phyloP scores from a whole-genome alignment of 2,797 vertebrate genomes.

The Calcarius lapponicus region DNA sequence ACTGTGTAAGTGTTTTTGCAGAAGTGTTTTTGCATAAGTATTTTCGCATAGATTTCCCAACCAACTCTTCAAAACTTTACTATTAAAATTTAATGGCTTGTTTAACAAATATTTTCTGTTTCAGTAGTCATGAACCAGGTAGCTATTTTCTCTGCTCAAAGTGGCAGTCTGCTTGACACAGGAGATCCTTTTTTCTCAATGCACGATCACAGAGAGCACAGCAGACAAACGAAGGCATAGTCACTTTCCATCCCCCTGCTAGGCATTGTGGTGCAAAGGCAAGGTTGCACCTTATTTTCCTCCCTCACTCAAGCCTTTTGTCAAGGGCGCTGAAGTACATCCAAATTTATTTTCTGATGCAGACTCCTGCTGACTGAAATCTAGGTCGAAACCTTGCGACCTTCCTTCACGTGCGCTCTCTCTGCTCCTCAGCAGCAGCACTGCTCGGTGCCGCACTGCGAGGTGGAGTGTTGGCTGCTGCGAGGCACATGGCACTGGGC shows the following conservation, averaged over 20 bases:
- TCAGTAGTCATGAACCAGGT: constrained; percentile 9
- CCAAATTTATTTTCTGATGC: constrained; percentile 62
- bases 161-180: constrained; percentile 17
- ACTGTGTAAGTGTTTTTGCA: background rate
- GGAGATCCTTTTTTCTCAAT: background rate
- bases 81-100: constrained; percentile 54
- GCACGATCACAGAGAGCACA: background rate
- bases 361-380: constrained; percentile 58
- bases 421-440: background rate
- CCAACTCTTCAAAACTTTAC: constrained; percentile 47
- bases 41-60: constrained; percentile 33
- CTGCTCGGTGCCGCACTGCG: background rate
- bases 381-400: constrained; percentile 66
- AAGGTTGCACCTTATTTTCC: constrained; percentile 1
- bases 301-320: background rate
- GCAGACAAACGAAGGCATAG: background rate
- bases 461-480: background rate
- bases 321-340: constrained; percentile 46
- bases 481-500: background rate
- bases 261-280: background rate
- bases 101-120: constrained; percentile 63
- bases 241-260: background rate
- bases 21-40: background rate
- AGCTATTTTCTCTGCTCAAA: constrained; percentile 34
- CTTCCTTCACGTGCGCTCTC: constrained; percentile 25